Evolutionary conservation across 2,888 invertebrate species (phyloP).

Genomic region (Melipona bicolor): DNA sequence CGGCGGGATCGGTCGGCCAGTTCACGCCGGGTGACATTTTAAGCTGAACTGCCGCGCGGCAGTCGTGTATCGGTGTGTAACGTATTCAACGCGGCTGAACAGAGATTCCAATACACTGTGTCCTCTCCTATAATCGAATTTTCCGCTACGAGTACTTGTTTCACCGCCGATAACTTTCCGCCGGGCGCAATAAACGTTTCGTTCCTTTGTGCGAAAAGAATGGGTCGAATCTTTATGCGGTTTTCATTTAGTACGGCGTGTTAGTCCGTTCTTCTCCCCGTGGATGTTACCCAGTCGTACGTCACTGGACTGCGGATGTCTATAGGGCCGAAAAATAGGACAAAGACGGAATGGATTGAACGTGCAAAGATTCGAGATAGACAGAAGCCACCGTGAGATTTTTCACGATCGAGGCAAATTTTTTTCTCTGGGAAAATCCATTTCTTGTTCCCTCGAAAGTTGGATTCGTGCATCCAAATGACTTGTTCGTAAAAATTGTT

Average conservation of each 20-base stretch:
- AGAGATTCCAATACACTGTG: conserved; percentile 42
- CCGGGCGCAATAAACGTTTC: conserved; percentile 23
- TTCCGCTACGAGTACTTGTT: conserved; percentile 34
- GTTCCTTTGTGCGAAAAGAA: not conserved
- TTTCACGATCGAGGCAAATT: too few species aligned
- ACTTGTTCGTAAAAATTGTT: too few species aligned
- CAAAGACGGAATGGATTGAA: too few species aligned
- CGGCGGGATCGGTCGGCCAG: not conserved
- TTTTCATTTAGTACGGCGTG: conserved; percentile 6
- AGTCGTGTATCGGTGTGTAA: conserved; percentile 14
- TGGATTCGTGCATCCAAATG: too few species aligned
- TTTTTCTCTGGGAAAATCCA: too few species aligned
- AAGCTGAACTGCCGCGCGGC: conserved; percentile 40
- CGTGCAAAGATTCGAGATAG: too few species aligned
- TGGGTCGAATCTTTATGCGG: not conserved
- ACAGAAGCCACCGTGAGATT: too few species aligned
- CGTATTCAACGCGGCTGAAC: conserved; percentile 28
- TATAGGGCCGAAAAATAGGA: too few species aligned
- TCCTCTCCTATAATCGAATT: conserved; percentile 54
- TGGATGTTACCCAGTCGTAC: not conserved
- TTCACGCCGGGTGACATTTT: conserved; percentile 14
- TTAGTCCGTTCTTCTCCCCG: not conserved
- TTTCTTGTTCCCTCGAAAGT: too few species aligned
- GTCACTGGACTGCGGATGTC: too few species aligned
- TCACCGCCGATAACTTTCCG: conserved; percentile 17